A percentile compares a stretch with the other conserved stretches of the same genome.
Evolutionary conservation across 2,797 vertebrate species (phyloP).

Genomic region (Hipposideros larvatus): DNA sequence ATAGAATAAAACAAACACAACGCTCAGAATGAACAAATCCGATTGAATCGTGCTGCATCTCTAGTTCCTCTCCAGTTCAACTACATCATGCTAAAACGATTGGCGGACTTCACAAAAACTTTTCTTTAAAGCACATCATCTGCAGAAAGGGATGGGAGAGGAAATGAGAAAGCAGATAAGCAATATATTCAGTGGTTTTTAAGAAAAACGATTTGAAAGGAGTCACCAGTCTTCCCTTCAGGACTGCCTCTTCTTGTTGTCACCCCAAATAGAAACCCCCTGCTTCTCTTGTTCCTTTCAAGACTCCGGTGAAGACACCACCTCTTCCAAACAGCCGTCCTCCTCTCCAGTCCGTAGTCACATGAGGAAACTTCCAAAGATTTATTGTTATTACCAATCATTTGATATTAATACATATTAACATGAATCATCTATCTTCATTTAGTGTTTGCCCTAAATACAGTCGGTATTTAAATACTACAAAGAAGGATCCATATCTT

Average conservation of each 20-base stretch:
- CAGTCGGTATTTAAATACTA: not conserved
- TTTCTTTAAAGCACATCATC: not conserved
- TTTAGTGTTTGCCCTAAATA: not conserved
- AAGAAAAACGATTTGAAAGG: not conserved
- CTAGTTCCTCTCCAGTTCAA: not conserved
- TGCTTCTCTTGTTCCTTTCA: not conserved
- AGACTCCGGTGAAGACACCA: not conserved
- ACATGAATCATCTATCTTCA: not conserved
- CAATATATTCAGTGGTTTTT: not conserved
- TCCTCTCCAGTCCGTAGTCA: not conserved
- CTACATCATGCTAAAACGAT: not conserved
- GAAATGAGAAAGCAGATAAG: not conserved
- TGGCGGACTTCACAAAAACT: not conserved
- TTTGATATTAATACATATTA: not conserved
- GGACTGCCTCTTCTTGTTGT: not conserved
- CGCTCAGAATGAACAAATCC: not conserved
- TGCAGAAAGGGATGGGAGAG: accelerated
- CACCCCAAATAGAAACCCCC: not conserved
- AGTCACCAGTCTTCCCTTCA: too few species aligned
- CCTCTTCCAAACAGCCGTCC: not conserved
- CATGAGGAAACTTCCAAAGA: not conserved
- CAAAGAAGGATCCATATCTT: not conserved
- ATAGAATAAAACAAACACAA: not conserved
- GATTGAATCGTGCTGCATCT: not conserved
- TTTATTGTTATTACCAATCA: not conserved